phyloP scores from a whole-genome alignment of 2,797 vertebrate genomes.

The Hapalemur alaotrensis region DNA sequence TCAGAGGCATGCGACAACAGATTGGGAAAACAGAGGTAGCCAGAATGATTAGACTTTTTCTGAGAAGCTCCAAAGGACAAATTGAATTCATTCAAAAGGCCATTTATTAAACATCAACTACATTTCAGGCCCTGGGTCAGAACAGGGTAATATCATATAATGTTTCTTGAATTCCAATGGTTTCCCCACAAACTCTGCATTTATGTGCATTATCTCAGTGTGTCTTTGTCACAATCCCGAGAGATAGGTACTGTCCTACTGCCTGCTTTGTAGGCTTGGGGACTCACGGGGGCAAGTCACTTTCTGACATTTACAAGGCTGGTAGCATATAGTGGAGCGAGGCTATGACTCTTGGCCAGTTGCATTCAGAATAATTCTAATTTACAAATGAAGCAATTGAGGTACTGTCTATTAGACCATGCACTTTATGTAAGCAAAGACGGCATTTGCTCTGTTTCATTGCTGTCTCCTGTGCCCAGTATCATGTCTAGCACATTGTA shows the following conservation, averaged over 20 bases:
- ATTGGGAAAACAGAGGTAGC: neutral
- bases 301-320: neutral
- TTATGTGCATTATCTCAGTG: rapidly evolving
- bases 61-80: neutral
- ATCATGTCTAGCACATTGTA: neutral
- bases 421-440: rapidly evolving
- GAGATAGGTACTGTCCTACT: rapidly evolving
- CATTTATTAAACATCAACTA: neutral
- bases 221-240: rapidly evolving
- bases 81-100: neutral
- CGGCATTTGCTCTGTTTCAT: neutral
- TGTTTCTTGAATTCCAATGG: neutral
- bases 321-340: neutral
- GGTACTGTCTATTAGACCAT: rapidly evolving
- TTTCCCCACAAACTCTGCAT: neutral
- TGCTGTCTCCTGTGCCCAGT: neutral
- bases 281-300: rapidly evolving
- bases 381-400: neutral
- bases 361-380: neutral
- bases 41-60: neutral
- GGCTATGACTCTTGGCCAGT: too few relatives aligned
- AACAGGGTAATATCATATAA: neutral
- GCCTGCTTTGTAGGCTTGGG: neutral
- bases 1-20: neutral
- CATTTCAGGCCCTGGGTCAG: neutral